These are phyloP conservation scores for Cyanoderma ruficeps DNA, from an alignment of 2,113 vertebrate genomes.

Conservation along the genomic window DNA sequence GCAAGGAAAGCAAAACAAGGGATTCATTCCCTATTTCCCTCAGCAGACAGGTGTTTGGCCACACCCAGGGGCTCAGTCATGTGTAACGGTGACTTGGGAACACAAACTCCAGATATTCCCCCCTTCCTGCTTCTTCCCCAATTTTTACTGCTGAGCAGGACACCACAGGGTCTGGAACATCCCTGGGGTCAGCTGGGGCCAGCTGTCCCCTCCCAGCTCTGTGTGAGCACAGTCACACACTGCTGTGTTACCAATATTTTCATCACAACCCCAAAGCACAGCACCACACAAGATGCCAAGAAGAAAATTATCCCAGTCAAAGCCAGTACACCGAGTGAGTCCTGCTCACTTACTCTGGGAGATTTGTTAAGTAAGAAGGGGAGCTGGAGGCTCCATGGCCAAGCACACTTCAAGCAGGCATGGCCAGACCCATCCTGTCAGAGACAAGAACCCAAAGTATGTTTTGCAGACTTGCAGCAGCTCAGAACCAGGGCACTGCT, in stretches of 20 bases:
- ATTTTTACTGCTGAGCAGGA: background rate
- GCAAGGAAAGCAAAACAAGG: background rate
- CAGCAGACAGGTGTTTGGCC: background rate
- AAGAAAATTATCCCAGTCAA: background rate
- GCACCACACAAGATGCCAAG: background rate
- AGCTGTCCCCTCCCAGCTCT: background rate
- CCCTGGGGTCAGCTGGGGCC: background rate
- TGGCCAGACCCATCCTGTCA: background rate
- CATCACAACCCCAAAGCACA: background rate
- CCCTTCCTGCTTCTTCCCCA: background rate
- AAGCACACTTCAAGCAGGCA: background rate
- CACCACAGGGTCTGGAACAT: background rate
- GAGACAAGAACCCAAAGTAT: background rate
- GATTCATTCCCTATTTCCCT: background rate
- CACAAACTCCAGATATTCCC: background rate
- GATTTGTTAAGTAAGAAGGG: background rate
- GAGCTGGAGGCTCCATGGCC: background rate
- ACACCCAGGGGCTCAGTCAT: background rate
- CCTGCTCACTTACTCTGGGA: background rate
- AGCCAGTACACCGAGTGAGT: background rate
- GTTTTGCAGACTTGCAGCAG: background rate
- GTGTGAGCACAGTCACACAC: background rate
- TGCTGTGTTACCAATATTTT: background rate
- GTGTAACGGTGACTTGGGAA: fast-evolving
- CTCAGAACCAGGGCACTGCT: background rate